Evolutionary conservation across 2,888 invertebrate genomes (phyloP).

Genomic region (Strigamia crassipes): DNA sequence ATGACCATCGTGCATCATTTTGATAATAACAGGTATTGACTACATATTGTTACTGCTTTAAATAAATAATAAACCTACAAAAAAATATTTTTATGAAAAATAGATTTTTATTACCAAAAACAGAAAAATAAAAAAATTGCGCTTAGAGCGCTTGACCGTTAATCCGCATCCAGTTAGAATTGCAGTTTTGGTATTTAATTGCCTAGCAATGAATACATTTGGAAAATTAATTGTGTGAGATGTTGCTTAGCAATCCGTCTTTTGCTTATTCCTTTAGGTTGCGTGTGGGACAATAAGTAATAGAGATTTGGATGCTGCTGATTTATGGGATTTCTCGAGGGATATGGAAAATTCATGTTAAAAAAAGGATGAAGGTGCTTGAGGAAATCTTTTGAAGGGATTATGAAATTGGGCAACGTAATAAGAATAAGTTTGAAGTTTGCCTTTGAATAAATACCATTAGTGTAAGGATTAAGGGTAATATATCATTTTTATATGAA

Average conservation of each 20-base stretch:
- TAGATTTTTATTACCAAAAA: too few relatives aligned
- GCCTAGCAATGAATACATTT: neutral
- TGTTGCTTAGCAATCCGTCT: constrained; percentile 10
- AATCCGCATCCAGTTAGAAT: neutral
- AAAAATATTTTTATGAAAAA: too few relatives aligned
- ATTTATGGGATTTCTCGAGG: constrained; percentile 4
- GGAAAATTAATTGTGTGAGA: neutral
- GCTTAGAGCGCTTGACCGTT: too few relatives aligned
- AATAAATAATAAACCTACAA: too few relatives aligned
- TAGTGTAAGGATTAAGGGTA: neutral
- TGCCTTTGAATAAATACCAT: neutral
- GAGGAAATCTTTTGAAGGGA: neutral
- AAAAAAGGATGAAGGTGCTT: constrained; percentile 15
- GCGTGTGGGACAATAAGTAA: neutral
- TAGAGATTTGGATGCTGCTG: constrained; percentile 13
- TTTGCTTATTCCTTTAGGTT: constrained; percentile 8
- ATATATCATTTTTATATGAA: neutral
- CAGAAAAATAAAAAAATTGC: too few relatives aligned
- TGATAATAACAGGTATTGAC: too few relatives aligned
- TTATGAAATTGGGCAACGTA: neutral
- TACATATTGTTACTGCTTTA: too few relatives aligned
- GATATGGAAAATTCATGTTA: constrained; percentile 6
- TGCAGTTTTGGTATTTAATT: neutral
- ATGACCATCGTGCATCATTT: too few relatives aligned
- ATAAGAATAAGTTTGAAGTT: neutral